A percentile compares a stretch with the other conserved stretches of the same genome.
These are phyloP conservation scores for Tuberolachnus salignus DNA, from an alignment of 2,888 invertebrate genomes.

Conservation along the genomic window DNA sequence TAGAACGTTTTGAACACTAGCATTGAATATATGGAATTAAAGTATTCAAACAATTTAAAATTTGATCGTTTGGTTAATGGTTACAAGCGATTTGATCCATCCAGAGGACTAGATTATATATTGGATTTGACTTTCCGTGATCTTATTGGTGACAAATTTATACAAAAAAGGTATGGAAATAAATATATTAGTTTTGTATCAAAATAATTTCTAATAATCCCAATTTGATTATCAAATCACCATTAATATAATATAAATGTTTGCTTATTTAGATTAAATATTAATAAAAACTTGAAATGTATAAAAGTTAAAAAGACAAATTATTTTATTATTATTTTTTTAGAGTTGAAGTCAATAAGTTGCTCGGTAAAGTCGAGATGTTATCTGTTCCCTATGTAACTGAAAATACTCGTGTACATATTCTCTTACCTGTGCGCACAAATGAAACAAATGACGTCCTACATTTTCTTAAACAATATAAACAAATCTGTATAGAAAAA, in stretches of 20 bases:
- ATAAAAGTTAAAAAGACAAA: not conserved
- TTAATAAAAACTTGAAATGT: not conserved
- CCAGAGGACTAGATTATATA: slow-evolving; percentile 83
- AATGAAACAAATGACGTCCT: slow-evolving; percentile 67
- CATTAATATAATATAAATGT: too few relatives aligned
- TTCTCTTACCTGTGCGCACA: slow-evolving; percentile 75
- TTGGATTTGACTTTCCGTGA: slow-evolving; percentile 73
- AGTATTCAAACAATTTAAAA: slow-evolving; percentile 66
- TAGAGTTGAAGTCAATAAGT: slow-evolving; percentile 81
- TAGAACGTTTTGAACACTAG: slow-evolving; percentile 67
- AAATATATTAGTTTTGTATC: too few relatives aligned
- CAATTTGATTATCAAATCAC: too few relatives aligned
- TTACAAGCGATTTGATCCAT: slow-evolving; percentile 79
- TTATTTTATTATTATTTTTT: slow-evolving; percentile 58
- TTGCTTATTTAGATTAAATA: too few relatives aligned
- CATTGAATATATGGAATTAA: slow-evolving; percentile 64
- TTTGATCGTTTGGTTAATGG: slow-evolving; percentile 71
- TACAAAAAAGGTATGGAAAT: slow-evolving; percentile 65
- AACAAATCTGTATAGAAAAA: slow-evolving; percentile 73
- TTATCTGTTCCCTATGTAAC: slow-evolving; percentile 94
- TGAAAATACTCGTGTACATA: slow-evolving; percentile 82
- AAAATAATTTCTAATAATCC: too few relatives aligned
- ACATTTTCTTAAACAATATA: slow-evolving; percentile 76
- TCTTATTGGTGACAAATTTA: slow-evolving; percentile 63
- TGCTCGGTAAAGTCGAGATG: slow-evolving; percentile 85